phyloP scores from a whole-genome alignment of 2,797 vertebrate genomes.

The Delichon dasypus region DNA sequence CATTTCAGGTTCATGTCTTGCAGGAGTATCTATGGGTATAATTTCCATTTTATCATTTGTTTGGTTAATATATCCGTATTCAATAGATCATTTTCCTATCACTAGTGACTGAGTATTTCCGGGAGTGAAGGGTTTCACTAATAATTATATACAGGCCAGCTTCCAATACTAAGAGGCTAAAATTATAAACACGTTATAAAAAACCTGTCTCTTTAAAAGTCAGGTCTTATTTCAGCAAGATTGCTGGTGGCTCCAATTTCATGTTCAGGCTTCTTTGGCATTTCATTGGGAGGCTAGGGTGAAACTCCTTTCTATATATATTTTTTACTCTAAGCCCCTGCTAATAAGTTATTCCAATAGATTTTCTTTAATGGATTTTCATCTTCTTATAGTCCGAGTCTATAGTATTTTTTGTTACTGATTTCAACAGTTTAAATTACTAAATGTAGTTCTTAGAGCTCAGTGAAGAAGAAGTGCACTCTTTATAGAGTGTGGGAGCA shows the following conservation, averaged over 20 bases:
- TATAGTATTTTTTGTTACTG: conserved; percentile 2
- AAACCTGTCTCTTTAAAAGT: conserved; percentile 58
- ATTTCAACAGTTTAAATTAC: conserved; percentile 11
- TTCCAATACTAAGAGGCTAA: conserved; percentile 31
- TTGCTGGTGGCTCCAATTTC: conserved; percentile 53
- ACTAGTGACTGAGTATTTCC: not conserved
- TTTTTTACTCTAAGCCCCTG: conserved; percentile 32
- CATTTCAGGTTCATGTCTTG: not conserved
- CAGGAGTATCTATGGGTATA: not conserved
- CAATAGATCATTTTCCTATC: not conserved
- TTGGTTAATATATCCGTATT: not conserved
- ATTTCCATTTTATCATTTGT: not conserved
- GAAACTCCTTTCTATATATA: conserved; percentile 58
- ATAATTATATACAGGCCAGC: not conserved
- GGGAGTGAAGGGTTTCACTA: not conserved
- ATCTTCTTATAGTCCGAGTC: not conserved
- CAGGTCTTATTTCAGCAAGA: conserved; percentile 48
- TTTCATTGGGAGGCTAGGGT: conserved; percentile 57
- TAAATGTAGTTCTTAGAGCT: not conserved
- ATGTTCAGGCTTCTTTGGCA: conserved; percentile 60
- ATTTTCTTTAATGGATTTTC: conserved; percentile 50
- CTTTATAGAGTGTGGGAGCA: not conserved
- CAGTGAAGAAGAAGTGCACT: not conserved
- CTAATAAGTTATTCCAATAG: conserved; percentile 50
- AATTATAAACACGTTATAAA: conserved; percentile 31